Evolutionary conservation across 2,113 vertebrate genomes (phyloP), one percentile per base, ranked within the genome.

Genomic region (Ellobius talpinus): DNA sequence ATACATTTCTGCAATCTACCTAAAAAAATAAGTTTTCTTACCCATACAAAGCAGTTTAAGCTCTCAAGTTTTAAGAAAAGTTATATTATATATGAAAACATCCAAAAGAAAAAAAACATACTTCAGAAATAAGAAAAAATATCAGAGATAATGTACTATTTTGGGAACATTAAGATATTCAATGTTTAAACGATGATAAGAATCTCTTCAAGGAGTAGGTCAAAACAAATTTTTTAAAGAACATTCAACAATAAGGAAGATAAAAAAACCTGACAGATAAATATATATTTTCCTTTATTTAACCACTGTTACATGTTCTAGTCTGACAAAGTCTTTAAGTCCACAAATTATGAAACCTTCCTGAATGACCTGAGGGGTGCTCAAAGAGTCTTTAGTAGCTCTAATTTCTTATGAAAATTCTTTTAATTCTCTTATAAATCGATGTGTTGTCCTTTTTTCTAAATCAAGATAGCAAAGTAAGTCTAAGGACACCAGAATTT

Each of bases 31-130:
- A 94, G 73, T 70, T 21, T 73, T 66, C 63, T 86, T 68, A 36
- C 31, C 23, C 58, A 84, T 16, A 84, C 24, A 61, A 70, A 96
- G 70, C 29, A 92, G 72, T 95, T 96, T 94, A 81, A 89, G 74
- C 36, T 93, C 88, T 95, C 42, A 73, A 81, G 82, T 90, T 90
- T 94, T 92, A 97, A 89, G 82, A 97, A 96, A 87, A 76, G 7
- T 19, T 76, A 82, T 42, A 45, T 24, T 84, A 66, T 47, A 86
- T 45, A 74, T 82, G 74, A 97, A 95, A 94, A 84, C 9, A 88
- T 72, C 19, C 72, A 68, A 74, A 95, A 29, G 58, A 88, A 85
- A 65, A 88, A 91, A 21, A 33, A 5, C 6, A 87, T 23, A 96
- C 89, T n/a, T 47, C 89, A 74, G 24, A 97, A 97, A 76, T 12